Conservation (phyloP, 2,888 invertebrate species). For the Drosophila neutralis region DNA sequence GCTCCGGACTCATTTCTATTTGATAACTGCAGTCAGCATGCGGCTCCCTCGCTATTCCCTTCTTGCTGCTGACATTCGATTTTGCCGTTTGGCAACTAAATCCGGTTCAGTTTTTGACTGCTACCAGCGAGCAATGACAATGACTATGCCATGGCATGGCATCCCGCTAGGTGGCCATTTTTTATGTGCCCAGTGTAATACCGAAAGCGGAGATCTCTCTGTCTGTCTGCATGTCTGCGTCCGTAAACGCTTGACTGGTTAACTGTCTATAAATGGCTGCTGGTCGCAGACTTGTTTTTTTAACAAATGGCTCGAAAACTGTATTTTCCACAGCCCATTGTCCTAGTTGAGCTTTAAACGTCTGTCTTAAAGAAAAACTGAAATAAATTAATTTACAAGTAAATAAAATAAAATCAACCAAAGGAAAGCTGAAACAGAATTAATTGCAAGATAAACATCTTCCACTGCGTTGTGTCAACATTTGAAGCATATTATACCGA, state of each 20-base stretch:
- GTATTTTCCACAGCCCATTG: constrained; percentile 1
- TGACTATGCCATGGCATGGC: constrained; percentile 37
- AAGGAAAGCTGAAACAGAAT: not conserved
- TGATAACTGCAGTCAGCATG: constrained; percentile 57
- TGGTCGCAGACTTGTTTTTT: constrained; percentile 22
- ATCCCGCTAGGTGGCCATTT: constrained; percentile 54
- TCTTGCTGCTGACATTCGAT: constrained; percentile 59
- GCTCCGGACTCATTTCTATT: constrained; percentile 56
- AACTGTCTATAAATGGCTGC: constrained; percentile 38
- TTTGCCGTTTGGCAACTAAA: constrained; percentile 64
- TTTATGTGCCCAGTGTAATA: constrained; percentile 44
- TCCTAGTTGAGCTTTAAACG: constrained; percentile 8
- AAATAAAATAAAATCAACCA: not conserved
- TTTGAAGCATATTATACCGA: not conserved
- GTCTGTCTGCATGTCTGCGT: not conserved
- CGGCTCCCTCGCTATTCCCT: not conserved
- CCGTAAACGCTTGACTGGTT: constrained; percentile 33
- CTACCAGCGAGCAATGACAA: constrained; percentile 50
- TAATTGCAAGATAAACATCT: not conserved
- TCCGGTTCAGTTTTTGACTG: constrained; percentile 63
- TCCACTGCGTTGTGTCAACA: not conserved
- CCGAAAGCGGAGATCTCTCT: constrained; percentile 23
- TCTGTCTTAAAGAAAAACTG: not conserved
- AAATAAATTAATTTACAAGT: not conserved
- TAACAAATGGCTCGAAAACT: constrained; percentile 16